Evolutionary conservation across 2,888 invertebrate genomes (phyloP).

Genomic region (Hydropsyche betteni): DNA sequence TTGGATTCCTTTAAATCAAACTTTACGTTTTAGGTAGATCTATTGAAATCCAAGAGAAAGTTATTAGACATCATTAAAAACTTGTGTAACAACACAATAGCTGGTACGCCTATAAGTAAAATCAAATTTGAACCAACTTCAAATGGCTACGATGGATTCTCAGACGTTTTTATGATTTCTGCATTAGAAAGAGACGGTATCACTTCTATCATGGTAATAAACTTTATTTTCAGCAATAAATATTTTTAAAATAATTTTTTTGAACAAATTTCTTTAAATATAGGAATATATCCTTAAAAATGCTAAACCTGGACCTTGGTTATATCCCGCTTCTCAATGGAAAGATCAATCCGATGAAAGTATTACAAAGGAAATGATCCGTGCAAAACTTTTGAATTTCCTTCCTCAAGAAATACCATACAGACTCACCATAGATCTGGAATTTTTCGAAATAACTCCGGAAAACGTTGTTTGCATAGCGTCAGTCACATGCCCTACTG

Average conservation of each 20-base stretch:
- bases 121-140: constrained; percentile 53
- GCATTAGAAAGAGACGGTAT: constrained; percentile 82
- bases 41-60: constrained; percentile 74
- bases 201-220: constrained; percentile 71
- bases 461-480: constrained; percentile 65
- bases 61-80: constrained; percentile 76
- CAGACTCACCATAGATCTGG: constrained; percentile 70
- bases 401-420: constrained; percentile 91
- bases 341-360: constrained; percentile 78
- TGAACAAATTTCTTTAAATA: constrained; percentile 52
- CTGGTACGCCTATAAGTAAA: constrained; percentile 56
- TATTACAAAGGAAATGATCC: constrained; percentile 77
- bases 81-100: constrained; percentile 72
- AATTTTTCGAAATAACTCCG: constrained; percentile 72
- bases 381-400: constrained; percentile 85
- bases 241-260: background rate
- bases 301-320: constrained; percentile 74
- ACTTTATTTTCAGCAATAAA: constrained; percentile 22
- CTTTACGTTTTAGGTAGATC: constrained; percentile 69
- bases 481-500: constrained; percentile 70
- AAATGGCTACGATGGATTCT: constrained; percentile 70
- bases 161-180: constrained; percentile 91
- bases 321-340: constrained; percentile 72
- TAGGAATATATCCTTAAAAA: constrained; percentile 75
- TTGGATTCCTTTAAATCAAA: constrained; percentile 30